Conservation (phyloP, 2,797 vertebrate genomes). For the Vespertilio murinus region DNA sequence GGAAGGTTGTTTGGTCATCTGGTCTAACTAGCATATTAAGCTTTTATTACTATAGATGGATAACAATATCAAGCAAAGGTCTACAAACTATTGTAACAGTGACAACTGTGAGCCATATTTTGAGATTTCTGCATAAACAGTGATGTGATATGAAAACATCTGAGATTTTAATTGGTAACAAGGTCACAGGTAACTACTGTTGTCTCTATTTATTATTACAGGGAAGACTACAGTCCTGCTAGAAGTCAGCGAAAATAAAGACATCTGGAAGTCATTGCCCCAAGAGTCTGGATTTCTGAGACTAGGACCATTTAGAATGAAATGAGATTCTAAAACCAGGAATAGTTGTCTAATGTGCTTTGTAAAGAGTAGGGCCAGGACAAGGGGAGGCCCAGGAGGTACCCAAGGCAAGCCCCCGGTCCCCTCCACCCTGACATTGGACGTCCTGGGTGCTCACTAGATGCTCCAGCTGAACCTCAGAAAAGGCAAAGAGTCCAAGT, state of each 20-base stretch:
- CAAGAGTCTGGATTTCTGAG: neutral
- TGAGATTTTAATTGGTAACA: slow-evolving; percentile 9
- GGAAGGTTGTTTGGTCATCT: too few species aligned
- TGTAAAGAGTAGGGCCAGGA: neutral
- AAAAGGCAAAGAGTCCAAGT: neutral
- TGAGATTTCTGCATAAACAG: slow-evolving; percentile 32
- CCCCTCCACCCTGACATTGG: neutral
- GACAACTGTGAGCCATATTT: neutral
- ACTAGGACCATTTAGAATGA: neutral
- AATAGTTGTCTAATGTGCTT: neutral
- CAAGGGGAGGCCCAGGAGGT: fast-evolving
- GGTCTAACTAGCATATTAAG: too few species aligned
- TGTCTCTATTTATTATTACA: neutral
- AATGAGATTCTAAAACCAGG: neutral
- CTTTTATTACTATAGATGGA: neutral
- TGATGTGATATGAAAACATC: neutral
- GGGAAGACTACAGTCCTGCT: neutral
- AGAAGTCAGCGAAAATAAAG: neutral
- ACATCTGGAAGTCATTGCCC: neutral
- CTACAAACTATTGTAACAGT: neutral
- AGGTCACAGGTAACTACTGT: neutral
- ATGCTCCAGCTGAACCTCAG: neutral
- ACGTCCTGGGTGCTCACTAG: neutral
- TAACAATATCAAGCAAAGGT: neutral
- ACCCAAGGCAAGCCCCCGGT: fast-evolving